Evolutionary conservation across 2,113 vertebrate species (phyloP).

Genomic region (Etia nguti): DNA sequence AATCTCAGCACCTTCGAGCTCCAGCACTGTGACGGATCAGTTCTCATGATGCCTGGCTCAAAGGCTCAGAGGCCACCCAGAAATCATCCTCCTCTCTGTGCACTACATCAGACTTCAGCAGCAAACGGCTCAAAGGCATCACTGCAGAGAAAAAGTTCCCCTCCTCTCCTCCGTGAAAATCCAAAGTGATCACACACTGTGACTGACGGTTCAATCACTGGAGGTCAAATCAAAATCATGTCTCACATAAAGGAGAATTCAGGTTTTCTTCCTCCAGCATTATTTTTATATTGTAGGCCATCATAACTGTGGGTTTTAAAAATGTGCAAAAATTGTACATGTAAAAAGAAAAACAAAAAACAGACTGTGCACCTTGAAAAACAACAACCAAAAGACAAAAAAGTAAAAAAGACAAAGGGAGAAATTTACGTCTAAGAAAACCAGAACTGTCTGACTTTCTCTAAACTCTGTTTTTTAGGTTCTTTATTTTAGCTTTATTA

Average conservation of each 20-base stretch:
- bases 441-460: background rate
- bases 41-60: background rate
- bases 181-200: background rate
- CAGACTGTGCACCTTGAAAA: background rate
- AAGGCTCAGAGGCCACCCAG: background rate
- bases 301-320: accelerated
- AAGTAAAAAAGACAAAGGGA: background rate
- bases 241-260: background rate
- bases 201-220: background rate
- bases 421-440: background rate
- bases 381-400: accelerated
- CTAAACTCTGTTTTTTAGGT: background rate
- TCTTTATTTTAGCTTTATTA: background rate
- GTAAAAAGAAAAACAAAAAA: accelerated
- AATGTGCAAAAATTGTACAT: background rate
- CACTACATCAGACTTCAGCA: background rate
- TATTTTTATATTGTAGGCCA: background rate
- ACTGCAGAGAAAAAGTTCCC: accelerated
- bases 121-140: background rate
- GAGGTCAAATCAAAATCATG: background rate
- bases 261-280: background rate
- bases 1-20: background rate
- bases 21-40: background rate
- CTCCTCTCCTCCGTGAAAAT: background rate
- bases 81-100: background rate